Conservation (phyloP, 2,113 vertebrate species). For the Rhadina sibilatrix region DNA sequence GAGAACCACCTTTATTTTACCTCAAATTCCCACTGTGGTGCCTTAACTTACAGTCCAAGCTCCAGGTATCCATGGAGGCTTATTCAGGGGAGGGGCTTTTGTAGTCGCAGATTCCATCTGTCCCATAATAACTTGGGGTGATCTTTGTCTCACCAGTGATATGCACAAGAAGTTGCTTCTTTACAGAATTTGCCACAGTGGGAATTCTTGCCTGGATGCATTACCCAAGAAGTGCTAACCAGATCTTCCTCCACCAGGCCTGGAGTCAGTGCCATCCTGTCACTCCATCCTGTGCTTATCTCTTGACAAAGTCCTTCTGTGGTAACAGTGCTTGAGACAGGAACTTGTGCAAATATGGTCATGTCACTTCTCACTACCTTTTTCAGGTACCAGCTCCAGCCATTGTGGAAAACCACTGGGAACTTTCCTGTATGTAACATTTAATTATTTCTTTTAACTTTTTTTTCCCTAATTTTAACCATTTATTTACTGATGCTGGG, state of each 20-base stretch:
- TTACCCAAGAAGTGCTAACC: neutral
- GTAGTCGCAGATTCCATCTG: neutral
- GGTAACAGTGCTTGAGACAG: neutral
- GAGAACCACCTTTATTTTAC: neutral
- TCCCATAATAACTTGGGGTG: neutral
- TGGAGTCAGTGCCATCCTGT: neutral
- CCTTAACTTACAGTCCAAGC: no score
- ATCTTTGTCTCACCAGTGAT: neutral
- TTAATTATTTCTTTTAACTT: neutral
- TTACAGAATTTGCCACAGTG: accelerated
- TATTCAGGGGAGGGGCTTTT: neutral
- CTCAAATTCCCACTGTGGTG: neutral
- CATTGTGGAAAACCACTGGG: neutral
- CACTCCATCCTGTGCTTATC: neutral
- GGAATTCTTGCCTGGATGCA: neutral
- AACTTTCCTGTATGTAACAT: neutral
- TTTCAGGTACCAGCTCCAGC: neutral
- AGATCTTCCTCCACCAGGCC: neutral
- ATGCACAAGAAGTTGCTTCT: neutral
- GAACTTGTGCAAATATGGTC: neutral
- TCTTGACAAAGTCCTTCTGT: neutral
- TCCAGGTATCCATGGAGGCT: accelerated
- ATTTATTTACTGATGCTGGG: neutral
- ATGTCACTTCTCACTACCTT: neutral
- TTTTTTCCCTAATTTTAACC: neutral